Base-by-base conservation (phyloP, 2,888 invertebrate genomes). In the Heliconius ismenius region DNA sequence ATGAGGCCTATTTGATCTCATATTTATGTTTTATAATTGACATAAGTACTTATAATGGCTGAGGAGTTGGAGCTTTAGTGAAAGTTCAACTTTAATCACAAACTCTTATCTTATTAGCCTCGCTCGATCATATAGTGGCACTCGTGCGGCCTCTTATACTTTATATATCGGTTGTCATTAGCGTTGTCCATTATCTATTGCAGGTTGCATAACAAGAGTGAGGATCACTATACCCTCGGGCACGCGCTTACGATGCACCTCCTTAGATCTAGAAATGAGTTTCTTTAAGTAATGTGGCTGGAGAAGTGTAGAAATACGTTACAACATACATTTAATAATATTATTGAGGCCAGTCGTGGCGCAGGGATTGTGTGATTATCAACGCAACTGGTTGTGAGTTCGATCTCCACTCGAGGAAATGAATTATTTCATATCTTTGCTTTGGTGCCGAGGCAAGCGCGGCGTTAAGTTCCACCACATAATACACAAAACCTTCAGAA, bases 101-200 rank as follows among this genome's bases (percentile, higher is more conserved):
- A 88, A 86, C 82, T 85, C 87, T 89, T 91, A 92, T 92, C 91
- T 90, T 87, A 91, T 91, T 91, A 88, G 90, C 86, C 90, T 87
- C 92, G 87, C 90, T 92, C 91, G 87, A 92, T 92, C 91, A 91
- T 84, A 80, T 80, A 79, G 82, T 82, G 80, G 81, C 79, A 79
- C 86, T 81, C 81, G 79, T 77, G 79, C 88, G 88, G 86, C 88
- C 87, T 85, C 88, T 89, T 88, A 89, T 90, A 91, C 87, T 91
- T 90, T 88, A 90, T 91, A 91, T 90, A 92, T 91, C 89, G 90
- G 89, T 88, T 88, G 90, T 92, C 91, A 92, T 92, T 92, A 91
- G 88, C 87, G 88, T 90, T 91, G 91, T 90, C 89, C 88, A 89
- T 92, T 92, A 91, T 90, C 91, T 90, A 89, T 92, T 91, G 91